Conservation (phyloP, 1,140 invertebrate genomes). For the Drosophila burlai region DNA sequence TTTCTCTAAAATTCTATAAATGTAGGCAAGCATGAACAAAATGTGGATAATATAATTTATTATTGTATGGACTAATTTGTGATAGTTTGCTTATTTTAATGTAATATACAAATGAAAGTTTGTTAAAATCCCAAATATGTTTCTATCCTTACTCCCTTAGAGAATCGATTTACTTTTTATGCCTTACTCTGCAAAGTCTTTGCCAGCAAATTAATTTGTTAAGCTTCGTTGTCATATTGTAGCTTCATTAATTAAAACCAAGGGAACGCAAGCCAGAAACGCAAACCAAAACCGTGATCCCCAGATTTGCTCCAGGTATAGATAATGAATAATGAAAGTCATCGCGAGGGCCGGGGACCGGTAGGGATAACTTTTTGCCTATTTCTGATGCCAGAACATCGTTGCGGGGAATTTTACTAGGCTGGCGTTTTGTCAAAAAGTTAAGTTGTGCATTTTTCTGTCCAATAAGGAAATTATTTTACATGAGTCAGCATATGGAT, state of each 20-base stretch:
- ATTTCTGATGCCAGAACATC: background rate
- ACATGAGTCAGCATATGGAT: conserved; percentile 49
- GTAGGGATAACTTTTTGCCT: conserved; percentile 22
- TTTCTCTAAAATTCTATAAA: too few species aligned
- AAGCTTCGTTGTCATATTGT: conserved; percentile 60
- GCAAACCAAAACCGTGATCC: conserved; percentile 48
- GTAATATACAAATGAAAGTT: background rate
- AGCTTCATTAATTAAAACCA: conserved; percentile 61
- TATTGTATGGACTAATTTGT: too few species aligned
- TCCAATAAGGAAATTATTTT: conserved; percentile 63
- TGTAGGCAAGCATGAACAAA: too few species aligned
- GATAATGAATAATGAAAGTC: conserved; percentile 67
- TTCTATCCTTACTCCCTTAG: background rate
- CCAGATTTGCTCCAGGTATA: conserved; percentile 57
- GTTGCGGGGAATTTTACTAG: background rate
- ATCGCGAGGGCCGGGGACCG: conserved; percentile 13
- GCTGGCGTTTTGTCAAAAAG: conserved; percentile 56
- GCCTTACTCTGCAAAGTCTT: background rate
- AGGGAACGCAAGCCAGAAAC: conserved; percentile 27
- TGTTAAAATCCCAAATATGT: background rate
- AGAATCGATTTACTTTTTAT: conserved; percentile 2
- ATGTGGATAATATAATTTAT: too few species aligned
- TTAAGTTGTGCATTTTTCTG: conserved; percentile 61
- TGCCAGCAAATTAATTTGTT: conserved; percentile 60
- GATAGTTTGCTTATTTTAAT: too few species aligned